A percentile compares a stretch with the other conserved stretches of the same genome.
phyloP scores from a whole-genome alignment of 2,888 invertebrate species.

The Agrilus mali region DNA sequence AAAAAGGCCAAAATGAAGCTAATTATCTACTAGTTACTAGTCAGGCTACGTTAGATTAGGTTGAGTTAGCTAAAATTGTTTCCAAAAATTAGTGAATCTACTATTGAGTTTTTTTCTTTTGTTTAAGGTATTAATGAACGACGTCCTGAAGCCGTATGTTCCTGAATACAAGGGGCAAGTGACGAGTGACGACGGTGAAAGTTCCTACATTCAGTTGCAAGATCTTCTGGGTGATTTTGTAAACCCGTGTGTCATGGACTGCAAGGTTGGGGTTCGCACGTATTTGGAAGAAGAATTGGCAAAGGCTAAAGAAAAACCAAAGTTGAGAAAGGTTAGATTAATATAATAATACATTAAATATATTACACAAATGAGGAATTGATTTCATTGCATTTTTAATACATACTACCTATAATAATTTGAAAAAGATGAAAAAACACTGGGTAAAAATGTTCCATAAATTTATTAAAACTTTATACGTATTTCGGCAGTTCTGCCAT shows the following conservation, averaged over 20 bases:
- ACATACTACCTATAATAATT: too few relatives aligned
- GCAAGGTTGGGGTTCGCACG: slow-evolving; percentile 89
- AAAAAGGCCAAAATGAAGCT: too few relatives aligned
- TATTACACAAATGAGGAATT: too few relatives aligned
- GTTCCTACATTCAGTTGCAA: slow-evolving; percentile 82
- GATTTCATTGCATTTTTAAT: too few relatives aligned
- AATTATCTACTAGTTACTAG: too few relatives aligned
- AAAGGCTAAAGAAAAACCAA: slow-evolving; percentile 90
- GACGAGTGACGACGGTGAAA: slow-evolving; percentile 65
- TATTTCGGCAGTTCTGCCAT: too few relatives aligned
- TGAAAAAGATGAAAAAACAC: too few relatives aligned
- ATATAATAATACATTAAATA: too few relatives aligned
- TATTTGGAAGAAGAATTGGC: slow-evolving; percentile 90
- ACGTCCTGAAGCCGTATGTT: slow-evolving; percentile 76
- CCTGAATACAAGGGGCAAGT: slow-evolving; percentile 88
- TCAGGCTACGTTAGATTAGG: too few relatives aligned
- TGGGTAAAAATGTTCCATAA: too few relatives aligned
- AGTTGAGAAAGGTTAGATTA: slow-evolving; percentile 62
- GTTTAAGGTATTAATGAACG: slow-evolving; percentile 62
- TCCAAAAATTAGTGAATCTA: background rate
- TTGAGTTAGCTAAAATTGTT: too few relatives aligned
- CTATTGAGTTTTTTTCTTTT: background rate
- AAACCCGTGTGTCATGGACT: slow-evolving; percentile 93
- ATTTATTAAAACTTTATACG: too few relatives aligned
- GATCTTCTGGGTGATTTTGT: slow-evolving; percentile 84